Conservation (phyloP, 2,797 vertebrate species). For the Acanthiza pusilla region DNA sequence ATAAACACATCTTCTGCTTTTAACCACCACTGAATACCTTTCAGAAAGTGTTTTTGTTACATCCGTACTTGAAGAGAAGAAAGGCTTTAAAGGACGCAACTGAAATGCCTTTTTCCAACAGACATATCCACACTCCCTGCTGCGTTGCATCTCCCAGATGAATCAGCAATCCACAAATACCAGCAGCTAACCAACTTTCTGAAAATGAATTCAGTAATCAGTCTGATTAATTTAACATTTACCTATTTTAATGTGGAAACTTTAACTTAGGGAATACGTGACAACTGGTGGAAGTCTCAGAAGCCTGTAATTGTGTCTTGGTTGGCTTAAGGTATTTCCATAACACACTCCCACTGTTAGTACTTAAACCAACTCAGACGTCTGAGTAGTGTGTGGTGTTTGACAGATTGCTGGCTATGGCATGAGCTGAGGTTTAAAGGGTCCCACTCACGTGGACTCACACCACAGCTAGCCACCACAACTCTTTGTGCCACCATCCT, state of each 20-base stretch:
- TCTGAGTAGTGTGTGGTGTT: background rate
- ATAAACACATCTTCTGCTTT: slow-evolving; percentile 50
- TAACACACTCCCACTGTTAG: background rate
- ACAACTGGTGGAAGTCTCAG: slow-evolving; percentile 22
- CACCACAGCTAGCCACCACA: background rate
- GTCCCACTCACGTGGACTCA: background rate
- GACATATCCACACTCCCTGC: background rate
- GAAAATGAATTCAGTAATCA: slow-evolving; percentile 31
- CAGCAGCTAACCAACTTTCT: background rate
- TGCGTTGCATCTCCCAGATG: slow-evolving; percentile 27
- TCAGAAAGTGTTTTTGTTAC: slow-evolving; percentile 24
- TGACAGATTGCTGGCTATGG: background rate
- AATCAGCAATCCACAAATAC: slow-evolving; percentile 46
- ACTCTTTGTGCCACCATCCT: background rate
- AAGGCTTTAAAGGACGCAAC: background rate
- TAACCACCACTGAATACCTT: slow-evolving; percentile 3
- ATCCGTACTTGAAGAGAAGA: background rate
- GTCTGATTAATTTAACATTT: slow-evolving; percentile 51
- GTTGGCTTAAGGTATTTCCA: background rate
- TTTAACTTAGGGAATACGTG: background rate
- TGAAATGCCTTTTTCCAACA: background rate
- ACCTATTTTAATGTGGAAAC: slow-evolving; percentile 40
- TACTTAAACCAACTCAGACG: background rate
- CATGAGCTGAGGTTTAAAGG: background rate
- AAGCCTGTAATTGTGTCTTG: background rate